phyloP scores from a whole-genome alignment of 1,140 invertebrate species.

The Drosophila ambigua region DNA sequence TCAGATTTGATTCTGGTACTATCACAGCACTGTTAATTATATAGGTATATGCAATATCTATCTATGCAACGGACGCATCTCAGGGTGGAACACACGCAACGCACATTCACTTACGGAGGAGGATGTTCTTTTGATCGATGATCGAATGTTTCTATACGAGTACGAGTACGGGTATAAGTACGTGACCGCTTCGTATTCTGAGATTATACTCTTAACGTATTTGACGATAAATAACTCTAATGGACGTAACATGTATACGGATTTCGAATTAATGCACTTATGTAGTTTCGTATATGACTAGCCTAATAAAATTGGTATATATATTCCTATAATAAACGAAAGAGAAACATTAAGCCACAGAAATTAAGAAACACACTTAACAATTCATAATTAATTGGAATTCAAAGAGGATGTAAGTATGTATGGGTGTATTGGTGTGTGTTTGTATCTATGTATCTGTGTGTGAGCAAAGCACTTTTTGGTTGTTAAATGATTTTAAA shows the following conservation, averaged over 20 bases:
- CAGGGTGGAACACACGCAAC: conserved; percentile 63
- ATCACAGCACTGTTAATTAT: conserved; percentile 80
- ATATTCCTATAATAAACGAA: conserved; percentile 78
- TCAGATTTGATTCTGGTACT: conserved; percentile 53
- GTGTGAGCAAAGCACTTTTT: conserved; percentile 66
- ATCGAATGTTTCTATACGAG: conserved; percentile 25
- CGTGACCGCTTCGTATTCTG: conserved; percentile 37
- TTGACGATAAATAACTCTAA: conserved; percentile 62
- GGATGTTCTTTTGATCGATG: conserved; percentile 38
- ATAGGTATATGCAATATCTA: conserved; percentile 42
- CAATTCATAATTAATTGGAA: conserved; percentile 52
- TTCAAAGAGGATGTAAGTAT: conserved; percentile 26
- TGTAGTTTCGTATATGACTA: conserved; percentile 53
- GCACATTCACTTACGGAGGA: conserved; percentile 68
- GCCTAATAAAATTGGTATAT: conserved; percentile 78
- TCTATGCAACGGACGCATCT: conserved; percentile 62
- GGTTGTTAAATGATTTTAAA: conserved; percentile 55
- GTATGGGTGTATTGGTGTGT: conserved; percentile 29
- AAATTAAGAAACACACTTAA: conserved; percentile 53
- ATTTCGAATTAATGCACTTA: conserved; percentile 77
- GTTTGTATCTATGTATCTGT: conserved; percentile 6
- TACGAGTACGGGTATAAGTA: too few species aligned
- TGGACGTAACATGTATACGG: conserved; percentile 70
- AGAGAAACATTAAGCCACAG: conserved; percentile 61
- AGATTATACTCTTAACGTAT: conserved; percentile 33